Evolutionary conservation across 2,113 vertebrate species (phyloP).

Genomic region (Amblyopsis rosae): DNA sequence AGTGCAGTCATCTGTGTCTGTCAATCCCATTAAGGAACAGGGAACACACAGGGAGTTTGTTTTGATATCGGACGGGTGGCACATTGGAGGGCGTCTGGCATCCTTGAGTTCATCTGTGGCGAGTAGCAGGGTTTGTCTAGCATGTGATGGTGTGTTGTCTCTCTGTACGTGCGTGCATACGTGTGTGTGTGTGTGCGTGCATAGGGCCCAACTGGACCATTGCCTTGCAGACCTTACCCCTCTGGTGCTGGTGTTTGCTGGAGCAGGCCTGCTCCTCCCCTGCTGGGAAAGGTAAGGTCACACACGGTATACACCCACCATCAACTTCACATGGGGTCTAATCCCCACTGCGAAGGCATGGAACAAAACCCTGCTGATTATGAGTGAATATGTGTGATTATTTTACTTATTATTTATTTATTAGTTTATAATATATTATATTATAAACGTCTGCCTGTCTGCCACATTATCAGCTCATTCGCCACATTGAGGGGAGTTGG

Average conservation of each 20-base stretch:
- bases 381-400: constrained; percentile 42
- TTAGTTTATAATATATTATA: too few relatives aligned
- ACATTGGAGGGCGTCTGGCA: constrained; percentile 49
- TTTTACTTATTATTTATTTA: constrained; percentile 27
- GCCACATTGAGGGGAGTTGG: constrained; percentile 52
- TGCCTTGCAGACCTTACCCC: constrained; percentile 71
- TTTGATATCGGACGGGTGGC: constrained; percentile 52
- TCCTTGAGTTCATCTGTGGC: constrained; percentile 54
- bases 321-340: constrained; percentile 55
- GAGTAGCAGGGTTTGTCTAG: not conserved
- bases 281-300: constrained; percentile 66
- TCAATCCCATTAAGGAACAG: constrained; percentile 68
- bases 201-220: constrained; percentile 77
- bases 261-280: constrained; percentile 60
- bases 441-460: constrained; percentile 52
- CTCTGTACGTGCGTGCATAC: not conserved
- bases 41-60: constrained; percentile 62
- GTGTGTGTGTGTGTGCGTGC: constrained; percentile 21
- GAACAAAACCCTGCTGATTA: constrained; percentile 66
- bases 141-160: not conserved
- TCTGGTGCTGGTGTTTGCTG: constrained; percentile 68
- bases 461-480: constrained; percentile 62
- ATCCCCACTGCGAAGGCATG: constrained; percentile 59
- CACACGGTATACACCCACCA: constrained; percentile 31
- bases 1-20: constrained; percentile 69